These are phyloP conservation scores for Trichoplusia ni DNA, from an alignment of 1,140 invertebrate genomes.

Conservation along the genomic window DNA sequence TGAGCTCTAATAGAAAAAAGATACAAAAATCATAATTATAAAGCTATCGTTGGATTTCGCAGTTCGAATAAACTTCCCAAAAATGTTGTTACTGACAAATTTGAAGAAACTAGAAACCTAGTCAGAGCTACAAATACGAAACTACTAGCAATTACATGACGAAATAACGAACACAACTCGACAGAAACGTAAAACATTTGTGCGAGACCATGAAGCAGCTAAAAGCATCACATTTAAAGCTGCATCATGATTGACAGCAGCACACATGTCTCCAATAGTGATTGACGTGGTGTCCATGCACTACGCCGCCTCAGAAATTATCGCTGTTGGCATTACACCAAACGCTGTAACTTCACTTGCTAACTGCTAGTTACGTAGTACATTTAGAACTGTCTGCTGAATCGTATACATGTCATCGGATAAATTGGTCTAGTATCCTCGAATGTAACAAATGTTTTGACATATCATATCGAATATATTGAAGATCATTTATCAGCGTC, in stretches of 20 bases:
- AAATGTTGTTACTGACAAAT: too few species aligned
- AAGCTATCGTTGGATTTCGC: too few species aligned
- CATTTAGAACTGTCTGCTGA: neutral
- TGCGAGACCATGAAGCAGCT: neutral
- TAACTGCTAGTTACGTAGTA: constrained; percentile 3
- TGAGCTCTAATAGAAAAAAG: too few species aligned
- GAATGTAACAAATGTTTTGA: too few species aligned
- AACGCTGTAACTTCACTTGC: constrained; percentile 35
- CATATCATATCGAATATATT: too few species aligned
- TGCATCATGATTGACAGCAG: constrained; percentile 23
- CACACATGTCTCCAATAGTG: constrained; percentile 27
- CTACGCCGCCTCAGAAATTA: constrained; percentile 54
- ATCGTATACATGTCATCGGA: neutral
- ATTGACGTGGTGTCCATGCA: constrained; percentile 44
- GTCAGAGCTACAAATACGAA: too few species aligned
- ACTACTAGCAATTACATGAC: too few species aligned
- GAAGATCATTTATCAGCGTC: too few species aligned
- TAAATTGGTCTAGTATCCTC: too few species aligned
- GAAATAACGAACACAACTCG: neutral
- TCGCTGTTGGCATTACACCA: constrained; percentile 52
- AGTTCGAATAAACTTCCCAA: too few species aligned
- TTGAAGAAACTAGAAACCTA: too few species aligned
- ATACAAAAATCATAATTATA: too few species aligned
- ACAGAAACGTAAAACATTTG: constrained; percentile 11
- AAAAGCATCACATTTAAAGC: constrained; percentile 22